Conservation (phyloP, 2,888 invertebrate genomes). For the Drosophila cognata region DNA sequence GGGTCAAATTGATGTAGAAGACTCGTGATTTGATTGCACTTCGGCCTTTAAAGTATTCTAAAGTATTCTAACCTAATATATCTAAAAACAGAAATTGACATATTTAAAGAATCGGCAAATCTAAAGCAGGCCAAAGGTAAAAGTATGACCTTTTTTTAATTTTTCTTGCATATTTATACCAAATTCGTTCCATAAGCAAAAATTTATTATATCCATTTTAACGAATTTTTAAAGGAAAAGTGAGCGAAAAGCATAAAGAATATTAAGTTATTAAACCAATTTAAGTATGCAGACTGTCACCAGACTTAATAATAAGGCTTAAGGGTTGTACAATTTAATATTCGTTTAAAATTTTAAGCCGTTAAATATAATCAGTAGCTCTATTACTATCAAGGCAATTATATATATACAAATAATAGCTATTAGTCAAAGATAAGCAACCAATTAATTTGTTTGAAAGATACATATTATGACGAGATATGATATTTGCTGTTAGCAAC, state of each 20-base stretch:
- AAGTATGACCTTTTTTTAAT: not conserved
- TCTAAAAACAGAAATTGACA: too few relatives aligned
- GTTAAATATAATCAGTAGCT: not conserved
- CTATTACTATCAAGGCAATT: too few relatives aligned
- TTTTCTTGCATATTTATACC: not conserved
- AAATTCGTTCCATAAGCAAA: not conserved
- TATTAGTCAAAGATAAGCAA: not conserved
- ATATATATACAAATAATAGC: too few relatives aligned
- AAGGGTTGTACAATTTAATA: not conserved
- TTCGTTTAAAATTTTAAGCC: not conserved
- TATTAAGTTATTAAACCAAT: not conserved
- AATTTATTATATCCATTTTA: not conserved
- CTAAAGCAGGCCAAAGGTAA: not conserved
- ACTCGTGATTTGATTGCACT: not conserved
- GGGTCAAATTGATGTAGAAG: not conserved
- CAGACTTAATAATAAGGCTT: not conserved
- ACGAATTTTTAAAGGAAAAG: not conserved
- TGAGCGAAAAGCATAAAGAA: not conserved
- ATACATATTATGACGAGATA: too few relatives aligned
- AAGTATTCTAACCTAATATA: not conserved
- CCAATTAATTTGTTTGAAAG: not conserved
- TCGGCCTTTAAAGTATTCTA: too few relatives aligned
- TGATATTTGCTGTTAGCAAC: not conserved
- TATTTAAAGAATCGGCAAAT: not conserved
- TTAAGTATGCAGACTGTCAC: not conserved